Conservation (phyloP, 2,888 invertebrate genomes). For the Vanessa cardui region DNA sequence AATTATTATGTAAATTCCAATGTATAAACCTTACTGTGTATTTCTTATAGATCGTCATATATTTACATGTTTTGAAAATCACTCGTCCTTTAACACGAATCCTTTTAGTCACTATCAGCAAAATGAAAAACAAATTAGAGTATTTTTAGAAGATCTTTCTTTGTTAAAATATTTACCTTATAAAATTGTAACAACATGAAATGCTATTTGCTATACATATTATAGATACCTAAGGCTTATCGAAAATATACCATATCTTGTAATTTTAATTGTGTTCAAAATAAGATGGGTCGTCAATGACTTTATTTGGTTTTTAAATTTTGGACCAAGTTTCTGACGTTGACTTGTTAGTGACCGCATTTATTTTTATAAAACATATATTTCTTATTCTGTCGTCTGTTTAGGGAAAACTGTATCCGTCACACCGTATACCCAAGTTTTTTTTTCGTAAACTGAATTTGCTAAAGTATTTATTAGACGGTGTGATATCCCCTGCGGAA, state of each 20-base stretch:
- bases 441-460: conserved; percentile 44
- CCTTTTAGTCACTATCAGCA: conserved; percentile 49
- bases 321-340: conserved; percentile 65
- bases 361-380: conserved; percentile 54
- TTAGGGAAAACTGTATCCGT: conserved; percentile 30
- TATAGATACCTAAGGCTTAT: conserved; percentile 62
- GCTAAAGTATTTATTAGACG: conserved; percentile 36
- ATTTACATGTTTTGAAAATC: conserved; percentile 55
- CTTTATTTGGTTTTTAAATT: conserved; percentile 47
- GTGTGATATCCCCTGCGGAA: conserved; percentile 36
- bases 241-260: conserved; percentile 57
- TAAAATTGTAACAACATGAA: conserved; percentile 51
- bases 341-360: conserved; percentile 50
- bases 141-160: conserved; percentile 81
- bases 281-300: conserved; percentile 37
- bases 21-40: conserved; percentile 36
- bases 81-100: conserved; percentile 60
- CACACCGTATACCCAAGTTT: conserved; percentile 30
- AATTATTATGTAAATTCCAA: conserved; percentile 37
- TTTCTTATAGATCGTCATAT: conserved; percentile 41
- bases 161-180: conserved; percentile 70
- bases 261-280: conserved; percentile 51
- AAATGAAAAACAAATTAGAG: conserved; percentile 59
- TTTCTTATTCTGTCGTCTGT: conserved; percentile 45
- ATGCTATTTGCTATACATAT: conserved; percentile 59